Conservation (phyloP, 2,113 vertebrate genomes). For the Saguinus midas region DNA sequence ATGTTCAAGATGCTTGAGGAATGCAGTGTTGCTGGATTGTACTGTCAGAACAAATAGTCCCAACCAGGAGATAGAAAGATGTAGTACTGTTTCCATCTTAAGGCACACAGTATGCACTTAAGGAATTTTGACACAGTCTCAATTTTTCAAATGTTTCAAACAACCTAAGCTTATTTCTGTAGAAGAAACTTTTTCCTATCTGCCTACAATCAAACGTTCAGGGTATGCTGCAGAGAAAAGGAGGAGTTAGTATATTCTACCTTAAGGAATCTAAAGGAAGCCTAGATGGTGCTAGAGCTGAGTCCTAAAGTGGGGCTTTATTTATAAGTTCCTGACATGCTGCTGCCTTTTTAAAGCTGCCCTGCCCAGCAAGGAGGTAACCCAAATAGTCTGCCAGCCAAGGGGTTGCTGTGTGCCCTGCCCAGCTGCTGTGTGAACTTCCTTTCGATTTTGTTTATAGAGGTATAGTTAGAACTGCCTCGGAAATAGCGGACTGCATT, state of each 20-base stretch:
- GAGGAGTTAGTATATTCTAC: background rate
- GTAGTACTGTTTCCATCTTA: background rate
- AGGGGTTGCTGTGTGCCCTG: too few relatives aligned
- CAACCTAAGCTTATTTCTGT: background rate
- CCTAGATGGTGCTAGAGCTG: background rate
- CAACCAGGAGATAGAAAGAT: background rate
- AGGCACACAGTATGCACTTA: background rate
- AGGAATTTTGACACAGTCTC: background rate
- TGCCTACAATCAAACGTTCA: background rate
- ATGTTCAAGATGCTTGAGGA: slow-evolving; percentile 35
- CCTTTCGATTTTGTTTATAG: too few relatives aligned
- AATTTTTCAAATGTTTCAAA: slow-evolving; percentile 20
- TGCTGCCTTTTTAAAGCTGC: too few relatives aligned
- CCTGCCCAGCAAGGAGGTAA: too few relatives aligned
- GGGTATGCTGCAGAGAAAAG: background rate
- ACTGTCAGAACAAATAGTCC: background rate
- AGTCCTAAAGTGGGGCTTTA: background rate
- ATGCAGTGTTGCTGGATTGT: background rate
- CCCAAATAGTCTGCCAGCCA: too few relatives aligned
- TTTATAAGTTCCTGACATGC: too few relatives aligned
- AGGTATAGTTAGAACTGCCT: too few relatives aligned
- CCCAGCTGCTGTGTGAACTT: too few relatives aligned
- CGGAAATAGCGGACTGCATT: too few relatives aligned
- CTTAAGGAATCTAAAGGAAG: background rate
- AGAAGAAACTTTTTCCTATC: background rate